A percentile compares a stretch with the other conserved stretches of the same genome.
Evolutionary conservation across 2,888 invertebrate species (phyloP).

Genomic region (Drosophila nr. medialis): DNA sequence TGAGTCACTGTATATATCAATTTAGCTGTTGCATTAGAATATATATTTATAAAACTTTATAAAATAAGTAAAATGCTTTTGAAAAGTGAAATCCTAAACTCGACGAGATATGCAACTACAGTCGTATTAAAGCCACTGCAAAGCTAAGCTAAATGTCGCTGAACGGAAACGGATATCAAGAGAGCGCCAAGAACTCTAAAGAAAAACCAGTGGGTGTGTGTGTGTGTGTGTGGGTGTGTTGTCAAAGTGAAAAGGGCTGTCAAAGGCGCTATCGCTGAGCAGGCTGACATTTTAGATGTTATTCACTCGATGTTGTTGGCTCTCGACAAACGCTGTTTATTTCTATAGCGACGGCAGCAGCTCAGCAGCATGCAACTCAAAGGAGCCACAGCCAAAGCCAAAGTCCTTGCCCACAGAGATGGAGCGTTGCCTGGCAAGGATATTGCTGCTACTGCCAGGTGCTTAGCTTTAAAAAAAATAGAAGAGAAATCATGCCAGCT

Average conservation of each 20-base stretch:
- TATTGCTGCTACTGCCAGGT: conserved; percentile 24
- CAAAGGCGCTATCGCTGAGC: conserved; percentile 12
- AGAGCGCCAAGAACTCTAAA: conserved; percentile 19
- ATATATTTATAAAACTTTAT: not conserved
- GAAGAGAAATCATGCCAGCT: not conserved
- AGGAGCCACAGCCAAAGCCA: conserved; percentile 14
- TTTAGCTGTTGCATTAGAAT: not conserved
- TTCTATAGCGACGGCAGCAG: conserved; percentile 43
- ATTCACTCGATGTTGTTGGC: conserved; percentile 23
- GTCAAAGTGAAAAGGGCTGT: conserved; percentile 42
- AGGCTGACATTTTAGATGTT: conserved; percentile 46
- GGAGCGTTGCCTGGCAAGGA: conserved; percentile 23
- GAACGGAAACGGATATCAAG: conserved; percentile 47
- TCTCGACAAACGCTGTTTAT: conserved; percentile 32
- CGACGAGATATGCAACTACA: conserved; percentile 50
- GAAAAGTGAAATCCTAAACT: too few relatives aligned
- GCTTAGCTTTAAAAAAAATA: conserved; percentile 48
- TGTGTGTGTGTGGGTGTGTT: conserved; percentile 29
- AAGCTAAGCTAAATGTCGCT: conserved; percentile 40
- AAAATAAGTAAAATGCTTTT: too few relatives aligned
- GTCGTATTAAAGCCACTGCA: conserved; percentile 39
- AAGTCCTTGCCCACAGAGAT: conserved; percentile 16
- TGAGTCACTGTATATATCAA: not conserved
- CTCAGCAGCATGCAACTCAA: conserved; percentile 4
- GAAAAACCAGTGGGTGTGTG: not conserved